Conservation (phyloP, 2,797 vertebrate species). For the Hoplostethus atlanticus region DNA sequence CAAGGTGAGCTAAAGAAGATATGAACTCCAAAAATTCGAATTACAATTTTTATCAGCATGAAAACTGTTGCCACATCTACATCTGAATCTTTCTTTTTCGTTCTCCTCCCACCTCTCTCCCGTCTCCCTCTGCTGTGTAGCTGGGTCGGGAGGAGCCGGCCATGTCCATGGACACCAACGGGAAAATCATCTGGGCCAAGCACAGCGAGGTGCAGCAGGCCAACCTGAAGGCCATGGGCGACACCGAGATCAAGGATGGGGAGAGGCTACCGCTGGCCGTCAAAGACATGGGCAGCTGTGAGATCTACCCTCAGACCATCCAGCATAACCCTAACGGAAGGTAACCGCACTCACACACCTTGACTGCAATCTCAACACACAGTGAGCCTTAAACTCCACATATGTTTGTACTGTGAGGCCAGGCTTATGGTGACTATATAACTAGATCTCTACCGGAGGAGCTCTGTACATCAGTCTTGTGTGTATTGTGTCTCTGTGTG, state of each 20-base stretch:
- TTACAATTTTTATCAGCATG: not conserved
- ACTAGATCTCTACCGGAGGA: not conserved
- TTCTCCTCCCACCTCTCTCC: not conserved
- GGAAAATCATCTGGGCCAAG: conserved; percentile 99
- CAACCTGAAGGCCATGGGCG: conserved; percentile 98
- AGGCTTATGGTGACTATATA: not conserved
- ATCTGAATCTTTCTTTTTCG: not conserved
- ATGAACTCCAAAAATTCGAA: not conserved
- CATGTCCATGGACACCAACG: conserved; percentile 98
- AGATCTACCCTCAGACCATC: conserved; percentile 98
- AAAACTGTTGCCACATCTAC: not conserved
- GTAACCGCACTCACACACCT: conserved; percentile 70
- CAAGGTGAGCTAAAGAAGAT: conserved; percentile 85
- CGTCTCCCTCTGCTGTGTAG: conserved; percentile 69
- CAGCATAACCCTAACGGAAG: conserved; percentile 98
- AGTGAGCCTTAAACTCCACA: not conserved
- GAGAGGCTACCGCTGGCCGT: conserved; percentile 95
- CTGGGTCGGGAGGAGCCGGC: conserved; percentile 97
- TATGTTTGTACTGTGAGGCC: not conserved
- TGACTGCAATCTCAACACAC: not conserved
- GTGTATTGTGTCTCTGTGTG: conserved; percentile 24
- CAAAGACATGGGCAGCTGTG: conserved; percentile 99
- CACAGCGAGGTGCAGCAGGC: conserved; percentile 98
- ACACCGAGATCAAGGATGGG: conserved; percentile 97
- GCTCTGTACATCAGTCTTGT: not conserved